A percentile compares a stretch with the other conserved stretches of the same genome.
Evolutionary conservation across 2,888 invertebrate genomes (phyloP).

Genomic region (Trachelus stipa): DNA sequence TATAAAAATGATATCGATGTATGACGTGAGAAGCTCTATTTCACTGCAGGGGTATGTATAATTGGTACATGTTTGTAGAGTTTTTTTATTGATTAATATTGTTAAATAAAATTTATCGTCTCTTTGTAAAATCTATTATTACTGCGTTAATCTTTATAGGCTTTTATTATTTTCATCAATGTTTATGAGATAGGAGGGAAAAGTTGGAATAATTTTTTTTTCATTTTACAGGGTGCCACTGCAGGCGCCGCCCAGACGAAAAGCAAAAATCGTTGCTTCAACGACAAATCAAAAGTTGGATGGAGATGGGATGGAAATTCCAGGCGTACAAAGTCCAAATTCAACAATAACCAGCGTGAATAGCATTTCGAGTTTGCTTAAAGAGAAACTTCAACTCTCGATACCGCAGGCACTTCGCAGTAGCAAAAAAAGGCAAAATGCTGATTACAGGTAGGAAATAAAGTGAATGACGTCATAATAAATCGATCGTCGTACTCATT

Average conservation of each 20-base stretch:
- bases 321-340: slow-evolving; percentile 75
- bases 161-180: no score
- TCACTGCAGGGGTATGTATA: slow-evolving; percentile 54
- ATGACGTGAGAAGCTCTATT: slow-evolving; percentile 55
- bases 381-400: slow-evolving; percentile 81
- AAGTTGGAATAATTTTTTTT: not conserved
- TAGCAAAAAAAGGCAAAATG: slow-evolving; percentile 59
- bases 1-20: slow-evolving; percentile 55
- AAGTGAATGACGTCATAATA: not conserved
- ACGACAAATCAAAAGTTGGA: slow-evolving; percentile 69
- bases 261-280: slow-evolving; percentile 73
- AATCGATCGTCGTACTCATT: not conserved
- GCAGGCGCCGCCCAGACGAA: slow-evolving; percentile 72
- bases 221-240: slow-evolving; percentile 71
- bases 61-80: not conserved
- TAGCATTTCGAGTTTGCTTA: slow-evolving; percentile 84
- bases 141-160: no score
- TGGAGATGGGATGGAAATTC: slow-evolving; percentile 71
- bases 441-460: slow-evolving; percentile 57
- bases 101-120: no score
- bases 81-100: no score
- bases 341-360: slow-evolving; percentile 88
- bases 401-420: slow-evolving; percentile 61
- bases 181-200: no score
- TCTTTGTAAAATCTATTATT: no score